These are phyloP conservation scores for Tenthredo mesomela DNA, from an alignment of 2,888 invertebrate genomes.

Conservation along the genomic window DNA sequence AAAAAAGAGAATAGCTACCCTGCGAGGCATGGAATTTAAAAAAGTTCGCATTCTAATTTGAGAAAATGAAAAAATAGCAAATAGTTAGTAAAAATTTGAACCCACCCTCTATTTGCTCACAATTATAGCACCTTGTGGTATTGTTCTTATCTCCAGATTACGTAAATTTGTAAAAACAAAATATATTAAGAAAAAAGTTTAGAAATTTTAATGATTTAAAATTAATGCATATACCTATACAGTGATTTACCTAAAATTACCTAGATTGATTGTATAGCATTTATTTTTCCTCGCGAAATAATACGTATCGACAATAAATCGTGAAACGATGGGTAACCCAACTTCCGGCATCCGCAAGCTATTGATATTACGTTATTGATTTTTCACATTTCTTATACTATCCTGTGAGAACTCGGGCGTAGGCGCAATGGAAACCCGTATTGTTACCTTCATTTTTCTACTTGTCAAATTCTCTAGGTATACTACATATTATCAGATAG, in stretches of 20 bases:
- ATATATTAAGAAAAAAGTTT: background rate
- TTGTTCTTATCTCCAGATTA: background rate
- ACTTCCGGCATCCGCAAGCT: slow-evolving; percentile 1
- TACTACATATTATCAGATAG: background rate
- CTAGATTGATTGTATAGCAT: background rate
- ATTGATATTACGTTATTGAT: slow-evolving; percentile 24
- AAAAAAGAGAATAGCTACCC: background rate
- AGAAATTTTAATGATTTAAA: too few species aligned
- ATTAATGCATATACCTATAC: too few species aligned
- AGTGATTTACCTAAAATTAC: background rate
- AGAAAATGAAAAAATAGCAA: too few species aligned
- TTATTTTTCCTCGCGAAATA: background rate
- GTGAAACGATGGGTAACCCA: background rate
- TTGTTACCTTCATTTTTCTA: background rate
- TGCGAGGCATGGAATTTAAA: background rate
- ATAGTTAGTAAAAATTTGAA: background rate
- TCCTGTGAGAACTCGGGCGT: background rate
- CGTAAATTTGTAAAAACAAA: background rate
- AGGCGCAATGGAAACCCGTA: slow-evolving; percentile 13
- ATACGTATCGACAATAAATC: background rate
- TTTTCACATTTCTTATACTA: slow-evolving; percentile 6
- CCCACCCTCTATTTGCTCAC: background rate
- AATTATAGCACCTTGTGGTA: background rate
- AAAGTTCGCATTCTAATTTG: background rate
- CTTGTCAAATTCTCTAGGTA: background rate